phyloP scores from a whole-genome alignment of 2,113 vertebrate genomes.

The Emydura subglobosa region DNA sequence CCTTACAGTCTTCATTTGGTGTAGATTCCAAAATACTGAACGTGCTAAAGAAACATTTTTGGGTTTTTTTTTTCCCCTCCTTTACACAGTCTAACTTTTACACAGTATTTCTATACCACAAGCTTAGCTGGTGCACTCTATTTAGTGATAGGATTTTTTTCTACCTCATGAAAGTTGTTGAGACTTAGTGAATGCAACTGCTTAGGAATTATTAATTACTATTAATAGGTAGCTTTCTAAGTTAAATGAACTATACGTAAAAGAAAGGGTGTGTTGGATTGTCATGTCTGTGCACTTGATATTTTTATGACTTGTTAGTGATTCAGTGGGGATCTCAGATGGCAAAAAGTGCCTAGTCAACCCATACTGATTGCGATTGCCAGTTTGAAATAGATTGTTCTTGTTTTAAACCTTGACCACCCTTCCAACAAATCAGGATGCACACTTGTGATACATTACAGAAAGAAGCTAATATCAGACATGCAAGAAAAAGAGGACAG shows the following conservation, averaged over 20 bases:
- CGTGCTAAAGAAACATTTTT: constrained; percentile 36
- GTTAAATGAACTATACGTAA: constrained; percentile 74
- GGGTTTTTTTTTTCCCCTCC: background rate
- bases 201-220: constrained; percentile 80
- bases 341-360: constrained; percentile 64
- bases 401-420: constrained; percentile 73
- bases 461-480: constrained; percentile 46
- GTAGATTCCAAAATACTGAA: constrained; percentile 38
- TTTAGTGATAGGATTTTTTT: constrained; percentile 55
- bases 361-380: constrained; percentile 62
- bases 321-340: constrained; percentile 61
- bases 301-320: constrained; percentile 77
- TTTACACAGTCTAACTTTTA: constrained; percentile 28
- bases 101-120: background rate
- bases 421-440: constrained; percentile 71
- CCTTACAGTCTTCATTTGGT: constrained; percentile 33
- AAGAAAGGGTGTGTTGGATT: constrained; percentile 73
- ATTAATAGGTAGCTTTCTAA: constrained; percentile 79
- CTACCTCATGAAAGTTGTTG: constrained; percentile 64
- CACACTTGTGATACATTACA: constrained; percentile 36
- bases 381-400: constrained; percentile 70
- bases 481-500: constrained; percentile 40
- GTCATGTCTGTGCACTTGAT: constrained; percentile 69
- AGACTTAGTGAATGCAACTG: constrained; percentile 69
- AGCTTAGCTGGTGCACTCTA: constrained; percentile 15